A percentile compares a stretch with the other conserved stretches of the same genome.
Conservation (phyloP, 2,888 invertebrate species). For the Drosophila neoperkinsi region DNA sequence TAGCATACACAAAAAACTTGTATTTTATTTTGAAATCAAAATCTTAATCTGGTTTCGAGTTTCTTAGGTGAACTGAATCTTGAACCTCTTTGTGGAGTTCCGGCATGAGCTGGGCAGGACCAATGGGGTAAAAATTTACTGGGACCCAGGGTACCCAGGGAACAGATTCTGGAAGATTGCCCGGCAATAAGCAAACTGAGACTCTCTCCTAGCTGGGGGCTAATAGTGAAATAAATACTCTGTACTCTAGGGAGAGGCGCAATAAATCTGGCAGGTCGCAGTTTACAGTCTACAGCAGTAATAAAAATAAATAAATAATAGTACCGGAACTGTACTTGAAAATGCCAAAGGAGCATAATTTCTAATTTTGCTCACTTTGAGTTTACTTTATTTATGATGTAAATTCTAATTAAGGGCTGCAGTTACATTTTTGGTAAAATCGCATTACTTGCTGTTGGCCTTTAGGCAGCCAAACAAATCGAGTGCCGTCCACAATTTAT, state of each 20-base stretch:
- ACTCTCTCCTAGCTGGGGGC: too few relatives aligned
- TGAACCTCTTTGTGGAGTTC: not conserved
- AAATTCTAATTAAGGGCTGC: slow-evolving; percentile 66
- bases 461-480: slow-evolving; percentile 35
- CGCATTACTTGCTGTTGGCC: slow-evolving; percentile 57
- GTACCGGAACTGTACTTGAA: not conserved
- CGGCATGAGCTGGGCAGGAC: not conserved
- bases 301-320: not conserved
- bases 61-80: not conserved
- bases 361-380: slow-evolving; percentile 7
- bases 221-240: too few relatives aligned
- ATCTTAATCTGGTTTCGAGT: not conserved
- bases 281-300: not conserved
- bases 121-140: not conserved
- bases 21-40: too few relatives aligned
- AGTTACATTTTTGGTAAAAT: slow-evolving; percentile 44
- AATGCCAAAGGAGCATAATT: slow-evolving; percentile 11
- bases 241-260: too few relatives aligned
- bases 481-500: not conserved
- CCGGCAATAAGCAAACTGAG: not conserved
- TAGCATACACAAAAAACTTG: too few relatives aligned
- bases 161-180: not conserved
- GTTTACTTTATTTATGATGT: slow-evolving; percentile 43
- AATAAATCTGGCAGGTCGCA: too few relatives aligned
- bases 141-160: too few relatives aligned